Base-by-base conservation (phyloP, 2,888 invertebrate species). In the Dicyrtomina minuta region DNA sequence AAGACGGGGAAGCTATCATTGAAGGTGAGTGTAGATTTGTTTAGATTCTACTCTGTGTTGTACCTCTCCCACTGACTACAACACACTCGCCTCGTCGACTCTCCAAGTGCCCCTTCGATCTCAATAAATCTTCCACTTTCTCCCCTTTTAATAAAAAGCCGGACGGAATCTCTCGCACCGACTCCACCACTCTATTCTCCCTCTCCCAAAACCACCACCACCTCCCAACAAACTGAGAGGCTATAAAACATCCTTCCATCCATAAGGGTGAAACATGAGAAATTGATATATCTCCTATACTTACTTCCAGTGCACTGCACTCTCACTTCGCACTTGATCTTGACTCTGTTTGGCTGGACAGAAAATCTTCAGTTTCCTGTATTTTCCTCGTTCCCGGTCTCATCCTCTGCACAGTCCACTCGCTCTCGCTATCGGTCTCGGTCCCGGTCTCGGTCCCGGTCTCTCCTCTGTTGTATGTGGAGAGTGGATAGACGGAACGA, bases 111-210 rank as follows among this genome's bases (percentile, higher is more conserved):
- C 66, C 44, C 44, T 66, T 66, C 66, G 24, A 66, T 66, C 66
- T 66, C 66, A 66, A 66, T 66, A 66, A 66, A 66, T 66, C 66
- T 66, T 66, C 44, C 44, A 55, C 66, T 56, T 44, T 56, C 66
- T 66, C 66, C 66, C 66, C 56, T 56, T 62, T 62, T 62, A 62
- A 62, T 62, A 62, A 62, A 62, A 62, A 62, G 49, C 49, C 46
- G 49, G 46, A 62, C 44, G 60, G 60, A 62, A 46, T 49, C 61
- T 61, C 27, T 15, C 10, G n/a, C 49, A 49, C 46, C 61, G 61
- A 41, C 33, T 62, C 62, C 51, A 62, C 62, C 62, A 62, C 62
- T 62, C 62, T 62, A n/a, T 24, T 44, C 46, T 62, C 24, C 20
- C 24, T 24, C 39, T 59, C 43, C 2, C n/a, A n/a, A n/a, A n/a